Conservation (phyloP, 2,797 vertebrate genomes). For the Xiphorhynchus erythropygius region DNA sequence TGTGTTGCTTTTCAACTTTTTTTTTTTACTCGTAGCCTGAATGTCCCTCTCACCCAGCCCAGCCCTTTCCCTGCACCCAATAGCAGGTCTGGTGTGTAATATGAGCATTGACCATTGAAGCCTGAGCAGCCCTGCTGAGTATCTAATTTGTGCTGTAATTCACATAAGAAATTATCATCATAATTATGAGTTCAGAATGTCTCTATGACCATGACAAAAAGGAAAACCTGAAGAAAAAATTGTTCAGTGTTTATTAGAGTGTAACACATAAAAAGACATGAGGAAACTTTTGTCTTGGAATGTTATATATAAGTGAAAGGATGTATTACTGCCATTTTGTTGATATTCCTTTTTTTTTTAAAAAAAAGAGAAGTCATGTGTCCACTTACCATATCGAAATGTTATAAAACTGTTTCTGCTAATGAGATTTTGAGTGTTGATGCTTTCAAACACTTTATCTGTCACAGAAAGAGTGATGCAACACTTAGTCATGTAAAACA, state of each 20-base stretch:
- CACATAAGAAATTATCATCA: neutral
- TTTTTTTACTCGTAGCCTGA: neutral
- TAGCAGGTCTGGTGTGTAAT: too few species aligned
- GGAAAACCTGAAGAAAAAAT: neutral
- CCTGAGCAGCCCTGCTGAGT: fast-evolving
- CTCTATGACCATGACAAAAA: neutral
- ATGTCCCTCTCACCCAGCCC: neutral
- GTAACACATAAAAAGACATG: neutral
- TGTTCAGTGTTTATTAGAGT: neutral
- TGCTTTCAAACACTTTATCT: conserved; percentile 20
- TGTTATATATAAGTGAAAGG: neutral
- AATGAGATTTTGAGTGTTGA: conserved; percentile 18
- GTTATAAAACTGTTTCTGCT: neutral
- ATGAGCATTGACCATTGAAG: neutral
- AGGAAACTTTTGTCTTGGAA: neutral
- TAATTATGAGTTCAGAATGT: neutral
- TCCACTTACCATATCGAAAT: neutral
- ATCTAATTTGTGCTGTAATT: neutral
- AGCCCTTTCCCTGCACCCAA: too few species aligned
- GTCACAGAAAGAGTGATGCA: conserved; percentile 2
- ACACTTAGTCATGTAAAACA: conserved; percentile 30
- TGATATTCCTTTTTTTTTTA: neutral
- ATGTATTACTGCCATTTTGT: neutral
- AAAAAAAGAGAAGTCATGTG: neutral
- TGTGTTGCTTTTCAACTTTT: neutral